Conservation (phyloP, 2,888 invertebrate genomes). For the Ypsolopha scabrella region DNA sequence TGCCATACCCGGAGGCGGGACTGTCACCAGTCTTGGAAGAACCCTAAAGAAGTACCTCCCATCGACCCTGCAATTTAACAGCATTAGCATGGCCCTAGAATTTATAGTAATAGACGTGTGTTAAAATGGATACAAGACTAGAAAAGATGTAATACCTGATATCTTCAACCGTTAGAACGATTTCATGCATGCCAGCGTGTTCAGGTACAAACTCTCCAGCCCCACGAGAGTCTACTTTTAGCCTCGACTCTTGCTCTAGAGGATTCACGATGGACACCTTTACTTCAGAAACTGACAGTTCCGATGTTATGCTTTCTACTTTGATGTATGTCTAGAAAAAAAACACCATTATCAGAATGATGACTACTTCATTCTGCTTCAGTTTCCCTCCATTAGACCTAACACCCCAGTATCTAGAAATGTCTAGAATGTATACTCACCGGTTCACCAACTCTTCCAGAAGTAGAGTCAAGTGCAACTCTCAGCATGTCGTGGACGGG, state of each 20-base stretch:
- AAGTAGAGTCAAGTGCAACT: slow-evolving; percentile 85
- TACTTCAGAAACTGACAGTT: slow-evolving; percentile 79
- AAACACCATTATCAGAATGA: slow-evolving; percentile 9
- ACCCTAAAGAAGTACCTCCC: slow-evolving; percentile 86
- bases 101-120: background rate
- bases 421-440: slow-evolving; percentile 60
- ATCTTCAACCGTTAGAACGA: slow-evolving; percentile 74
- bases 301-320: slow-evolving; percentile 77
- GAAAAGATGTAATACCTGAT: slow-evolving; percentile 45
- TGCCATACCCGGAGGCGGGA: slow-evolving; percentile 92
- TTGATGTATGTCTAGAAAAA: slow-evolving; percentile 80
- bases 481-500: slow-evolving; percentile 86
- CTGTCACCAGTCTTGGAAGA: slow-evolving; percentile 86
- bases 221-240: slow-evolving; percentile 77
- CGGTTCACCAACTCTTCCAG: slow-evolving; percentile 87
- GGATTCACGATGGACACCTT: slow-evolving; percentile 84
- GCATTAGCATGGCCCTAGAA: background rate
- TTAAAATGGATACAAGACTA: background rate
- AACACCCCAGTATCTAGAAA: background rate
- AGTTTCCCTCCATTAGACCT: slow-evolving; percentile 7
- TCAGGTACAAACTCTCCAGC: slow-evolving; percentile 88
- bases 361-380: background rate
- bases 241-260: slow-evolving; percentile 73
- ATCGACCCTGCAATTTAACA: slow-evolving; percentile 44
- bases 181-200: slow-evolving; percentile 94